Conservation (phyloP, 2,113 vertebrate species). For the Herpailurus yagouaroundi region DNA sequence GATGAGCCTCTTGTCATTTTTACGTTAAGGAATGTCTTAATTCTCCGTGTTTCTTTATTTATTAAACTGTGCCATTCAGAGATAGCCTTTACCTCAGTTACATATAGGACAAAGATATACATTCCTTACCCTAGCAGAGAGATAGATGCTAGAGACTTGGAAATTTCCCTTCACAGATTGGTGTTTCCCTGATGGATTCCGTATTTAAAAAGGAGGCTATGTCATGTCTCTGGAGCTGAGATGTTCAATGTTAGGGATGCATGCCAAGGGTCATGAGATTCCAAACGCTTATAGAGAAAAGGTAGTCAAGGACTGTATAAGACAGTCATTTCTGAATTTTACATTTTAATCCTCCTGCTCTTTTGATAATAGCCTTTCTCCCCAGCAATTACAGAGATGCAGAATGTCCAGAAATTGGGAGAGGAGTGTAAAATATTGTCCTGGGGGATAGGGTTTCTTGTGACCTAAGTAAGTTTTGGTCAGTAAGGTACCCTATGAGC, state of each 20-base stretch:
- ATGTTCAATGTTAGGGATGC: not conserved
- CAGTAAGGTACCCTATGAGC: not conserved
- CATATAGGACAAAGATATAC: not conserved
- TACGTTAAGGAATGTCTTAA: not conserved
- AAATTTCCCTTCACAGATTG: not conserved
- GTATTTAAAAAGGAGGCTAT: not conserved
- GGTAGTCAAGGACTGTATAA: not conserved
- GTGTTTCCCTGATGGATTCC: not conserved
- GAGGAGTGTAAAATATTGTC: not conserved
- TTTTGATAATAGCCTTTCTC: not conserved
- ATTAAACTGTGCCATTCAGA: not conserved
- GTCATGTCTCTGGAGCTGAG: not conserved
- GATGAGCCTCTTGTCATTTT: not conserved
- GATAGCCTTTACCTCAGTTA: not conserved
- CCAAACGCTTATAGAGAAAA: not conserved
- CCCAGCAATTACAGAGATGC: not conserved
- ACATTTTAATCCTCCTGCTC: not conserved
- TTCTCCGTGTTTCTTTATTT: not conserved
- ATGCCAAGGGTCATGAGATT: not conserved
- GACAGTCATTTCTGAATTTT: not conserved
- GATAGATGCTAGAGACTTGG: not conserved
- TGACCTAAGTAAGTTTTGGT: not conserved
- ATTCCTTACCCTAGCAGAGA: not conserved
- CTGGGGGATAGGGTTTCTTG: not conserved
- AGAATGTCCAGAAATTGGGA: not conserved